A percentile compares a stretch with the other conserved stretches of the same genome.
phyloP scores from a whole-genome alignment of 2,888 invertebrate species.

The Physocephala rufipes region DNA sequence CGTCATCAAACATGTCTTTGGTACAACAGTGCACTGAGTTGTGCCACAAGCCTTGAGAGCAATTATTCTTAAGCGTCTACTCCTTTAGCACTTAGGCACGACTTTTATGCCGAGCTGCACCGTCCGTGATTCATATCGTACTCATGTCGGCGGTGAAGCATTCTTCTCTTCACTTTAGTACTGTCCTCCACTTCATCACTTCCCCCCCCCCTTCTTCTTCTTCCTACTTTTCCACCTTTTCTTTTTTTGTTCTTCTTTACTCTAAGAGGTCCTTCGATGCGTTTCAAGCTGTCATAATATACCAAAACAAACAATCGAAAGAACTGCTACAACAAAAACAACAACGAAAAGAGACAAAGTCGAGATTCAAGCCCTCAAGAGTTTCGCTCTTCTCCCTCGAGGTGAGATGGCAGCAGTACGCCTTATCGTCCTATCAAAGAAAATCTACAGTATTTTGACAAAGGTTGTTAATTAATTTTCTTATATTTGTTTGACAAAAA shows the following conservation, averaged over 20 bases:
- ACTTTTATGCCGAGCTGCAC: slow-evolving; percentile 11
- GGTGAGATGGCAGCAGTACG: too few relatives aligned
- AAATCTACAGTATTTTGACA: slow-evolving; percentile 59
- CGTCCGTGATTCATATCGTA: neutral
- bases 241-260: slow-evolving; percentile 1
- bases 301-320: slow-evolving; percentile 32
- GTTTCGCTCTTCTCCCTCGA: neutral
- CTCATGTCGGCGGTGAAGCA: neutral
- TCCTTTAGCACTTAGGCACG: slow-evolving; percentile 8
- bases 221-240: too few relatives aligned
- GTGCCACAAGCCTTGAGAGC: slow-evolving; percentile 26
- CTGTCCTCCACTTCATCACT: too few relatives aligned
- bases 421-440: slow-evolving; percentile 47
- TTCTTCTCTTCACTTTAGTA: neutral
- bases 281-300: slow-evolving; percentile 41
- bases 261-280: too few relatives aligned
- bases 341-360: neutral
- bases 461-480: slow-evolving; percentile 57
- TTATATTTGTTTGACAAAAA: slow-evolving; percentile 60
- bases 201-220: too few relatives aligned
- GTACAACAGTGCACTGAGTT: neutral
- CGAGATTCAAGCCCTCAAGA: slow-evolving; percentile 3
- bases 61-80: slow-evolving; percentile 28
- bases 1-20: slow-evolving; percentile 22
- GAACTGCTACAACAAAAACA: slow-evolving; percentile 30